Base-by-base conservation (phyloP, 2,888 invertebrate genomes). In the Abscondita cerata region DNA sequence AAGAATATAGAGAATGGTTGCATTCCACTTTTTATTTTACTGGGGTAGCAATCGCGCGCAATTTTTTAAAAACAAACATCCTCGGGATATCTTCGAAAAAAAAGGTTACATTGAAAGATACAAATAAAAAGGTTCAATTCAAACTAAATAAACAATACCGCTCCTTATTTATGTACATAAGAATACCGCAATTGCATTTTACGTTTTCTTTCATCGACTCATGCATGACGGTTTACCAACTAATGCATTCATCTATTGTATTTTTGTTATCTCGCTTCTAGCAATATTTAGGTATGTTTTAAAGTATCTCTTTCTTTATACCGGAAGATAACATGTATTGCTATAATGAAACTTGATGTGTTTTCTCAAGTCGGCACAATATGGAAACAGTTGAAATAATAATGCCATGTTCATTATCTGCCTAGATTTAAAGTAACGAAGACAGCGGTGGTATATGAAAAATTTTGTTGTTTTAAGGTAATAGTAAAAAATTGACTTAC, bases 191-290 rank as follows among this genome's bases (percentile, higher is more conserved):
- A 40, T 44, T 57, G 51, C 57, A 50, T 47, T 57, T 46, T 55
- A 52, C 51, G 16, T 51, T 51, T 61, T 38, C 34, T 19, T 55
- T 60, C 36, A 50, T 44, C 44, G n/a, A 12, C 48, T 54, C 41
- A 41, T 16, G 52, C 47, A 52, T 16, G 53, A 56, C 44, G 62
- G 59, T 44, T 65, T 53, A 51, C 51, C 54, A 56, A 58, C 62
- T 65, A 59, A 62, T 62, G 65, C 44, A 59, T 31, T 53, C 59
- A 46, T 47, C 59, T 56, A 62, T 64, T 62, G 52, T 57, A 52
- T 53, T 54, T 62, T 62, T 59, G 53, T 64, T 62, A 64, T 48
- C 58, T 55, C 11, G 56, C 64, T 59, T 34, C 46, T 31, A 52
- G 64, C 62, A 52, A 59, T 56, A 53, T 62, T 63, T 57, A 57